Evolutionary conservation across 2,113 vertebrate genomes (phyloP), one percentile per base, ranked within the genome.

Genomic region (Hyperoodon ampullatus): DNA sequence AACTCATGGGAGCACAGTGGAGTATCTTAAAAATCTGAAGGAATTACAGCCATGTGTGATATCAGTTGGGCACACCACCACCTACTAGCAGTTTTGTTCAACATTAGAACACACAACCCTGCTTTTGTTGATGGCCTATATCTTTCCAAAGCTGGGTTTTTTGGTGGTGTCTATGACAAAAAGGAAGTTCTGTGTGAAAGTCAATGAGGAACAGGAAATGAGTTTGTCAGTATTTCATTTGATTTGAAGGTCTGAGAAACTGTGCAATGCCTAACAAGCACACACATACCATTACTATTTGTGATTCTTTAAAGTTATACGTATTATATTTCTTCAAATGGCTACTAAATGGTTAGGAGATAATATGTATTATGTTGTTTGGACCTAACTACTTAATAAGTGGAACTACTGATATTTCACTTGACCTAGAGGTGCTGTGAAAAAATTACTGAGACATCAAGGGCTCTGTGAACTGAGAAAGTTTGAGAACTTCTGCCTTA

Each of bases 121-220:
- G 33, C n/a, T 93, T 93, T 71, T 70, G 16, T 44, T 74, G 30
- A 53, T 53, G 13, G 24, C 50, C 3, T 63, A 23, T 53, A 23
- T 53, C n/a, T 68, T 96, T 96, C 44, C 61, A 88, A 90, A 88
- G 80, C n/a, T 83, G 13, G 21, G 15, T 24, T 88, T 60, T 90
- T 65, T 80, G 30, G 44, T 74, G 28, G 50, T 47, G 65, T 30
- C n/a, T 88, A 8, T 75, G 35, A 61, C 3, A 39, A 30, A 65
- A 94, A 78, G 42, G 30, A 63, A 71, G 11, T 15, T n/a, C 19
- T 19, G 9, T 13, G 12, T 53, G 30, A 35, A 95, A 92, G 86
- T 42, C 1, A 35, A 33, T 68, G 39, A 84, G 39, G 28, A 78
- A 88, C 13, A 90, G 63, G 11, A 97, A 65, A 72, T 68, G 42